phyloP scores from a whole-genome alignment of 1,140 invertebrate species.

The Drosophila truncata region DNA sequence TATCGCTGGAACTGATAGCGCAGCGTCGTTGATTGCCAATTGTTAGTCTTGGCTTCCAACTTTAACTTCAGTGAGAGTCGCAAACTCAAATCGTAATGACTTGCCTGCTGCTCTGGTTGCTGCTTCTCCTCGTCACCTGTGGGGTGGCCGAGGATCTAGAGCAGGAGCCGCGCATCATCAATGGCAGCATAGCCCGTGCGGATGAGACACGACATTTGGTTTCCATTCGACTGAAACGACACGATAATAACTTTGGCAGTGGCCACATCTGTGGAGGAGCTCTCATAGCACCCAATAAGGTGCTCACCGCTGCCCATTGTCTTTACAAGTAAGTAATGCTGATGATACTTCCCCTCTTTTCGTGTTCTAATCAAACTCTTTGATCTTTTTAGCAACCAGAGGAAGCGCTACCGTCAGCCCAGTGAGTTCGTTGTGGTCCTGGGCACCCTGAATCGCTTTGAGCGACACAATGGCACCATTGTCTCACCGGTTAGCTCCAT shows the following conservation, averaged over 20 bases:
- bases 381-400: constrained; percentile 39
- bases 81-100: constrained; percentile 11
- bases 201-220: constrained; percentile 75
- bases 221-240: constrained; percentile 68
- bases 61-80: constrained; percentile 32
- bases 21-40: constrained; percentile 52
- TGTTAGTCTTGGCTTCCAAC: constrained; percentile 28
- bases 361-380: neutral
- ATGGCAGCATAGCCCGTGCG: constrained; percentile 59
- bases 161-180: constrained; percentile 70
- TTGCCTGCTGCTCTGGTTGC: neutral
- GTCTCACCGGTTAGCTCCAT: constrained; percentile 74
- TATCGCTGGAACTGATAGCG: constrained; percentile 52
- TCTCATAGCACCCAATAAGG: constrained; percentile 78
- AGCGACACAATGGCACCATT: constrained; percentile 65
- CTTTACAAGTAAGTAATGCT: constrained; percentile 79
- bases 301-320: constrained; percentile 86
- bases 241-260: constrained; percentile 72
- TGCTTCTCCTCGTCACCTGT: neutral
- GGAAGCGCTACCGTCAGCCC: constrained; percentile 70
- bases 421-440: constrained; percentile 76
- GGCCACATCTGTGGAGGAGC: constrained; percentile 85
- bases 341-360: too few relatives aligned
- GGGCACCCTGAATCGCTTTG: constrained; percentile 78
- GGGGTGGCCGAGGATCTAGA: neutral